Conservation (phyloP, 1,140 invertebrate species). For the Amphibalanus amphitrite region DNA sequence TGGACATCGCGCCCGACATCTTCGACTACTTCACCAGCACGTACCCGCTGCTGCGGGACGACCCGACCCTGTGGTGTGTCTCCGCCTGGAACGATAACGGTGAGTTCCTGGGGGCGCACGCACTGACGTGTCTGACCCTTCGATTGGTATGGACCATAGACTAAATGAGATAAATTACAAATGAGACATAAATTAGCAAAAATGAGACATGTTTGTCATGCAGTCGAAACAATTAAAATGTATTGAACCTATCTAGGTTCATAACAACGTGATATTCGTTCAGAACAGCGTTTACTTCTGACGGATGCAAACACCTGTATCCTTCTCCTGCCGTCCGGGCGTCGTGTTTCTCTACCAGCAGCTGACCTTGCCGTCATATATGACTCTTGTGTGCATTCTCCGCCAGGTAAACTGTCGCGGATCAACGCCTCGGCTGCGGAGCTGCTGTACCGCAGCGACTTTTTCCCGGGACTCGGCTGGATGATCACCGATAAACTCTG, state of each 20-base stretch:
- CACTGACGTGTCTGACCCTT: too few species aligned
- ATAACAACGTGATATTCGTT: not conserved
- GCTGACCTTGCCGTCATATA: not conserved
- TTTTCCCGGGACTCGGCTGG: constrained; percentile 98
- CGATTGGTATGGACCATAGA: too few species aligned
- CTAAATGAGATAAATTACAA: too few species aligned
- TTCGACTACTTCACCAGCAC: constrained; percentile 90
- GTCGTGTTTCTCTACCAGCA: not conserved
- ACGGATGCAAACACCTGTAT: not conserved
- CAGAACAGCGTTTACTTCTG: not conserved
- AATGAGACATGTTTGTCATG: too few species aligned
- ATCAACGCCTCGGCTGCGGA: constrained; percentile 46
- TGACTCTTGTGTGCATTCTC: not conserved
- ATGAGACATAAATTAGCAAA: too few species aligned
- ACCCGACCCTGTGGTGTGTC: constrained; percentile 77
- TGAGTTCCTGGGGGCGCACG: constrained; percentile 10
- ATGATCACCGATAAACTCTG: constrained; percentile 70
- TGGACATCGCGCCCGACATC: constrained; percentile 93
- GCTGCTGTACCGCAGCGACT: constrained; percentile 81
- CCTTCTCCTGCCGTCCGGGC: not conserved
- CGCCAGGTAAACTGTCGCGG: constrained; percentile 46
- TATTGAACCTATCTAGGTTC: not conserved
- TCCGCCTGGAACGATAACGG: constrained; percentile 99
- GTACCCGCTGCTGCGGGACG: constrained; percentile 58
- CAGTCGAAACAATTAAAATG: too few species aligned